Base-by-base conservation (phyloP, 2,797 vertebrate species). In the Sebastes trivittatus region DNA sequence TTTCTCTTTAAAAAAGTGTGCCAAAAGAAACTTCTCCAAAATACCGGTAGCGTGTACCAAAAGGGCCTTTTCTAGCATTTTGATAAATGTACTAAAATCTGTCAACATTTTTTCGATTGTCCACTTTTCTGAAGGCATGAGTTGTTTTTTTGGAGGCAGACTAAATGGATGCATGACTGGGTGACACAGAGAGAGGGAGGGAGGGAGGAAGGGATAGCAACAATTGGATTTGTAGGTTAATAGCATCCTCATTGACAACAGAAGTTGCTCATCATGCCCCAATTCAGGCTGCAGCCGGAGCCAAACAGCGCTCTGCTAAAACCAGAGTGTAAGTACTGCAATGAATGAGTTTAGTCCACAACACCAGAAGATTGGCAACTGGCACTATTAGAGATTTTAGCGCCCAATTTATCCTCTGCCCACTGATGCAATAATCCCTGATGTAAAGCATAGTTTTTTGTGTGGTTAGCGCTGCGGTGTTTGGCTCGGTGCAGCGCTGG, bases 201-300 rank as follows among this genome's bases (percentile, higher is more conserved):
- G 11, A 49, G 36, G 16, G 6, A 75, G 67, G 59, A 22, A 73
- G 73, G 11, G 36, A 67, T 46, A 29, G 71, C 38, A 80, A 78
- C 77, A 88, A 84, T 87, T 86, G 72, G 80, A 84, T 90, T 91
- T 89, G 77, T 89, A 83, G 90, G 88, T 90, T 92, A 92, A 93
- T 88, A 70, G 86, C 83, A 60, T 89, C 60, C 77, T 88, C 73
- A 87, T 85, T 93, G 91, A 91, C 87, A 75, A 81, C 72, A 81
- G 82, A 79, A 87, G 68, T 87, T 72, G 58, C 69, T 86, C 75
- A 82, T 80, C 75, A 70, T 72, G 77, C 29, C 83, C 73, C 25
- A 74, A 87, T 88, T 85, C 74, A 81, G 82, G 46, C 84, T 87
- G 78, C 78, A 86, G 52, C 55, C 55, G 4, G 14, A 81, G 78